These are phyloP conservation scores for Apantesis nais DNA, from an alignment of 2,888 invertebrate genomes.

Conservation along the genomic window DNA sequence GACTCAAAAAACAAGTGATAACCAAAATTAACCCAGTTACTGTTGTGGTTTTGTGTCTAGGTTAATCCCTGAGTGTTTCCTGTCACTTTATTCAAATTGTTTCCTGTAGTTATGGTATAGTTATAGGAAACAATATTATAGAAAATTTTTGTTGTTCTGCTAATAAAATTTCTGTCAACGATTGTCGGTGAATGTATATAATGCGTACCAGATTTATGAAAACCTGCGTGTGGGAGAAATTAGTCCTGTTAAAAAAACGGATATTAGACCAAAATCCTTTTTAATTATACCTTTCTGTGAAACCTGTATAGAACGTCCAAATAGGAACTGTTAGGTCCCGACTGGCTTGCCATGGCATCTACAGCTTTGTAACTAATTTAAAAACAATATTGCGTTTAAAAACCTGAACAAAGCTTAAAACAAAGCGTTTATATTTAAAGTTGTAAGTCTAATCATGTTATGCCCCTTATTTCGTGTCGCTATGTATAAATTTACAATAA, in stretches of 20 bases:
- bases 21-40: neutral
- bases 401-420: too few relatives aligned
- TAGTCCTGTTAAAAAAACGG: neutral
- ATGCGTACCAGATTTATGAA: neutral
- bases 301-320: neutral
- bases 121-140: neutral
- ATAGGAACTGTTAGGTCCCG: neutral
- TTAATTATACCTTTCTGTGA: neutral
- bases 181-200: neutral
- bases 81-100: neutral
- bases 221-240: neutral
- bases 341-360: too few relatives aligned
- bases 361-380: too few relatives aligned
- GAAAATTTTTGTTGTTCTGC: neutral
- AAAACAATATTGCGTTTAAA: too few relatives aligned
- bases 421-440: too few relatives aligned
- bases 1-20: neutral
- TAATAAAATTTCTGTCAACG: neutral
- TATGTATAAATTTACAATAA: too few relatives aligned
- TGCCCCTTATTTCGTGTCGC: too few relatives aligned
- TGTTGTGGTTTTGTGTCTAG: conserved; percentile 8
- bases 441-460: too few relatives aligned
- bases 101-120: conserved; percentile 2
- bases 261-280: neutral
- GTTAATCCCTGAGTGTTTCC: conserved; percentile 7